Conservation (phyloP, 2,113 vertebrate species). For the Phalacrocorax carbo region DNA sequence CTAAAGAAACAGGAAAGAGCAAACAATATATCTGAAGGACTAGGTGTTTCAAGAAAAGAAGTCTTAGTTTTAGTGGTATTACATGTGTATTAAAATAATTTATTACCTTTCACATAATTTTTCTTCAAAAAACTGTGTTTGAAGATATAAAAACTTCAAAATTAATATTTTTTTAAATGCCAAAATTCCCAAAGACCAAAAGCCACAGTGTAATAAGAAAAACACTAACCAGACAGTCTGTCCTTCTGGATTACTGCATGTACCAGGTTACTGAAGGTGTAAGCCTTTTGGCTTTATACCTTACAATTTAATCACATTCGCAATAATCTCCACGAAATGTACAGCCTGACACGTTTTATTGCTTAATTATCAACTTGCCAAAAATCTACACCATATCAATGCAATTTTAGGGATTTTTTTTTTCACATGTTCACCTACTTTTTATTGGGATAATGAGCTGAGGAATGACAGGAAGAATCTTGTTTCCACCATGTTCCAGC, state of each 20-base stretch:
- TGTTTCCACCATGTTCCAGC: slow-evolving; percentile 89
- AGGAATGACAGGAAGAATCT: slow-evolving; percentile 90
- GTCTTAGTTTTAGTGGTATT: background rate
- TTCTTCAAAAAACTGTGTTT: background rate
- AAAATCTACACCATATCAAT: background rate
- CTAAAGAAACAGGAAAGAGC: background rate
- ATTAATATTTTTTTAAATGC: background rate
- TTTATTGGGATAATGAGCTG: slow-evolving; percentile 94
- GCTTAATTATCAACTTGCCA: slow-evolving; percentile 39
- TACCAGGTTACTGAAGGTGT: background rate
- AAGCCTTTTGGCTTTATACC: background rate
- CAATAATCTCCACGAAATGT: background rate
- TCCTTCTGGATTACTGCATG: background rate
- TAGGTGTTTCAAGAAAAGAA: background rate
- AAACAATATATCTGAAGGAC: background rate
- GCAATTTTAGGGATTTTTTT: background rate
- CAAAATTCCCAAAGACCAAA: background rate
- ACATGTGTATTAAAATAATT: background rate
- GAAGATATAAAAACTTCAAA: background rate
- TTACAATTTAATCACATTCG: background rate
- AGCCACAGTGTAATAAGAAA: background rate
- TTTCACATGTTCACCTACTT: slow-evolving; percentile 77
- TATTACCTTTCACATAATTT: background rate
- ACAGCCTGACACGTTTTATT: background rate
- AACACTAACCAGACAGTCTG: background rate